Conservation (phyloP, 2,113 vertebrate genomes). For the Periophthalmodon schlosseri region DNA sequence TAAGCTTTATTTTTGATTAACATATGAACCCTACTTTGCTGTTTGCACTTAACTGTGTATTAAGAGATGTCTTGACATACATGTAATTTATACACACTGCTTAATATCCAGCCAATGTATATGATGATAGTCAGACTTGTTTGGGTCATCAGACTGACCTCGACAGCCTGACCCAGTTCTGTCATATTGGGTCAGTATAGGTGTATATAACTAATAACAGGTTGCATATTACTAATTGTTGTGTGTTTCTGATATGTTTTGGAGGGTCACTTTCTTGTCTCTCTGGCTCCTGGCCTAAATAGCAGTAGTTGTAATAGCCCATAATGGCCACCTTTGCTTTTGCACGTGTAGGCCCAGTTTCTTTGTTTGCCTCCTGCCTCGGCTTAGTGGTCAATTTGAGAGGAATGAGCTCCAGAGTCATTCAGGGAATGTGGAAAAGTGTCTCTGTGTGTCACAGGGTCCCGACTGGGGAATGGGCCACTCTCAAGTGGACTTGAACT, state of each 20-base stretch:
- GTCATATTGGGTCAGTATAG: constrained; percentile 20
- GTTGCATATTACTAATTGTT: constrained; percentile 15
- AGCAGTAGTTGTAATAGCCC: constrained; percentile 39
- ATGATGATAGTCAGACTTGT: too few species aligned
- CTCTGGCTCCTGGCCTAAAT: constrained; percentile 46
- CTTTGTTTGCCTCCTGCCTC: constrained; percentile 66
- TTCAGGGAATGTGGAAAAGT: constrained; percentile 74
- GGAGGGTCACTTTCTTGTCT: constrained; percentile 29
- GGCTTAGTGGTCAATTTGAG: constrained; percentile 68
- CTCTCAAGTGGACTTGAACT: constrained; percentile 63
- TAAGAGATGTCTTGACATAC: too few species aligned
- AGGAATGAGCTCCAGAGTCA: constrained; percentile 74
- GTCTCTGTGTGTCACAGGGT: constrained; percentile 55
- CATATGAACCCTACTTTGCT: neutral
- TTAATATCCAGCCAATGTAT: too few species aligned
- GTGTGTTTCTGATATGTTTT: constrained; percentile 30
- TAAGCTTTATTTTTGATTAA: too few species aligned
- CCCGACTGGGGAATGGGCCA: constrained; percentile 22
- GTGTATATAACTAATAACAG: constrained; percentile 6
- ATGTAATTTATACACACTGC: too few species aligned
- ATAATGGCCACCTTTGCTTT: constrained; percentile 64
- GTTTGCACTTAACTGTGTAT: neutral
- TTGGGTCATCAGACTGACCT: neutral
- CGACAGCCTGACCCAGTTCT: constrained; percentile 8
- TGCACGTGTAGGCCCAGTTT: constrained; percentile 54